A percentile compares a stretch with the other conserved stretches of the same genome.
phyloP scores from a whole-genome alignment of 2,797 vertebrate species.

The Sebastes nivosus region DNA sequence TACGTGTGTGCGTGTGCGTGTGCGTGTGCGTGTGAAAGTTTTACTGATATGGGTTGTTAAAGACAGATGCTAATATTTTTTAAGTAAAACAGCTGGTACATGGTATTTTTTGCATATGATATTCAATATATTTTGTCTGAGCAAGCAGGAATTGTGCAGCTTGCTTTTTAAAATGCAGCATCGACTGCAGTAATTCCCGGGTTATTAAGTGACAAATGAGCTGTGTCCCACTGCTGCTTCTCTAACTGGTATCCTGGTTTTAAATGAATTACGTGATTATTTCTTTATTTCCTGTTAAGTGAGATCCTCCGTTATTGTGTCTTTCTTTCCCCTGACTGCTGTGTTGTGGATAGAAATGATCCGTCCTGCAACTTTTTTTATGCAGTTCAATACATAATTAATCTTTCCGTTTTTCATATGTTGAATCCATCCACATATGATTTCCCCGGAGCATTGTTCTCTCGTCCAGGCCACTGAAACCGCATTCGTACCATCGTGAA shows the following conservation, averaged over 20 bases:
- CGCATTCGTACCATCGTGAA: not conserved
- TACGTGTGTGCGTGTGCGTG: not conserved
- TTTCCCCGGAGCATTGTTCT: not conserved
- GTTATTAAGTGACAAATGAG: conserved; percentile 43
- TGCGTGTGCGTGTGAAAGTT: not conserved
- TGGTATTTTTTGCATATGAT: not conserved
- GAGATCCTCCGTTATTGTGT: not conserved
- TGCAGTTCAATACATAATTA: not conserved
- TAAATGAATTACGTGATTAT: not conserved
- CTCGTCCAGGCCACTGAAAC: not conserved
- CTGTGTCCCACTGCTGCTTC: conserved; percentile 1
- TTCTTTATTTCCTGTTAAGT: not conserved
- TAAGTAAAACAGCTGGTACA: not conserved
- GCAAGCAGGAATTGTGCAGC: not conserved
- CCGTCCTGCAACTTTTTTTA: not conserved
- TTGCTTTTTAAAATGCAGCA: not conserved
- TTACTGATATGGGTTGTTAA: not conserved
- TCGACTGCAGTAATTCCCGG: not conserved
- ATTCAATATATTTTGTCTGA: not conserved
- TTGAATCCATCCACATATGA: not conserved
- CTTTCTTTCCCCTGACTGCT: not conserved
- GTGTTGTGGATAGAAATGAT: no score
- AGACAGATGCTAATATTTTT: conserved; percentile 4
- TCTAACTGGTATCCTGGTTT: conserved; percentile 8
- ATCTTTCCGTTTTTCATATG: not conserved